Evolutionary conservation across 2,888 invertebrate species (phyloP), one percentile per base, ranked within the genome.

Genomic region (Coenonympha arcania): DNA sequence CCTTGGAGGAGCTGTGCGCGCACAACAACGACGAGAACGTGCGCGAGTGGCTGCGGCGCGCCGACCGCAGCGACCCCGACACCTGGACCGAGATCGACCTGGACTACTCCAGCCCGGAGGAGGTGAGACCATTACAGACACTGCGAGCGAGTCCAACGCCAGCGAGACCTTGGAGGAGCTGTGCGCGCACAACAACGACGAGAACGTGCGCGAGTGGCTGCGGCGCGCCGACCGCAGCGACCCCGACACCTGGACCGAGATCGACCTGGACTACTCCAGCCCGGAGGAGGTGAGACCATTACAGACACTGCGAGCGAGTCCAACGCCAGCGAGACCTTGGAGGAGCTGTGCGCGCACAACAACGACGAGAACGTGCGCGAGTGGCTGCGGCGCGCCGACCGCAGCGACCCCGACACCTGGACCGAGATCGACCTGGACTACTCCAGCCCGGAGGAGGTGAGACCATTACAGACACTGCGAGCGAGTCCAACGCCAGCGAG

Each of bases 21-120:
- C 71, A 65, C 52, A 75, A 69, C 54, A 65, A 71, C 1, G 81
- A 82, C 53, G 84, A 76, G 1, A 74, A 66, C 31, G 83, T 86
- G 6, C 64, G 83, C 6, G 81, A 82, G 66, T 83, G 84, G 85
- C 67, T 84, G 57, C 63, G 81, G 0, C 59, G 76, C 0, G 76
- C 72, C 0, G 64, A 64, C 44, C 62, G 64, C 34, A 73, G 62
- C 2, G 74, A 71, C 56, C 77, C 87, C 44, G 91, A 90, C 60
- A 91, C 91, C 51, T 92, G 92, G 92, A 92, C 91, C 0, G 92
- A 92, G 73, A 91, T 92, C 48, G 91, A 90, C 71, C 75, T 92
- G 63, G 91, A 91, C 55, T 90, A 89, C 67, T 91, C 91, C 15
- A 89, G 89, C 60, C 91, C 91, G 0, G 91, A 91, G 48, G 90